Base-by-base conservation (phyloP, 2,888 invertebrate genomes). In the Campopleginae sp. region DNA sequence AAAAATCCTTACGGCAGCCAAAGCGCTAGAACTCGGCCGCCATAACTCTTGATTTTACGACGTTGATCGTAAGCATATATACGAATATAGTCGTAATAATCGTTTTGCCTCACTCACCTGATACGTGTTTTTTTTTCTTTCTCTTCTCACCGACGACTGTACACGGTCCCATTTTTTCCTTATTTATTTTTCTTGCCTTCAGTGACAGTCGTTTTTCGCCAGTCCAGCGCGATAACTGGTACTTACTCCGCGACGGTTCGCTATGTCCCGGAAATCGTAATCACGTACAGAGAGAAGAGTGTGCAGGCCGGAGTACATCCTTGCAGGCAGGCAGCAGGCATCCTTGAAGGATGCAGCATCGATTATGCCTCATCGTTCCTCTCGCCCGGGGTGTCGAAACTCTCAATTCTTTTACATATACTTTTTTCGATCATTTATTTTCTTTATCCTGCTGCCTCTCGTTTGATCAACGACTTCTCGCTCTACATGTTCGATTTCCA, bases 21-120 rank as follows among this genome's bases (percentile, higher is more conserved):
- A 33, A 63, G 58, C 80, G 61, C 61, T 77, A 80, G 72, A 76
- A 75, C 80, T 58, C 82, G 80, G 75, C 72, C 85, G 71, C 85
- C 88, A 86, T 90, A 90, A 90, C 87, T 89, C 88, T 88, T 87
- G 85, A 77, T 86, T 89, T 89, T 88, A 89, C 88, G 89, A 89
- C 82, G 84, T 82, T 82, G 84, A 80, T 82, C 88, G 79, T 75
- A 79, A 76, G 80, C 44, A 66, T 70, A 68, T 65, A 74, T 54
- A 72, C 78, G 68, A 82, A 82, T 84, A 68, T 65, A 63, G 66
- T 72, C 65, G 58, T 77, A 80, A 71, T 72, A 72, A 84, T 77
- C 84, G 80, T 72, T 78, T 68, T 74, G 78, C 68, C 63, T 61
- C 48, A 77, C 75, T 86, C 88, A 81, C 79, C 76, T 82, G 61